phyloP scores from a whole-genome alignment of 2,888 invertebrate species.

The Meliscaeva auricollis region DNA sequence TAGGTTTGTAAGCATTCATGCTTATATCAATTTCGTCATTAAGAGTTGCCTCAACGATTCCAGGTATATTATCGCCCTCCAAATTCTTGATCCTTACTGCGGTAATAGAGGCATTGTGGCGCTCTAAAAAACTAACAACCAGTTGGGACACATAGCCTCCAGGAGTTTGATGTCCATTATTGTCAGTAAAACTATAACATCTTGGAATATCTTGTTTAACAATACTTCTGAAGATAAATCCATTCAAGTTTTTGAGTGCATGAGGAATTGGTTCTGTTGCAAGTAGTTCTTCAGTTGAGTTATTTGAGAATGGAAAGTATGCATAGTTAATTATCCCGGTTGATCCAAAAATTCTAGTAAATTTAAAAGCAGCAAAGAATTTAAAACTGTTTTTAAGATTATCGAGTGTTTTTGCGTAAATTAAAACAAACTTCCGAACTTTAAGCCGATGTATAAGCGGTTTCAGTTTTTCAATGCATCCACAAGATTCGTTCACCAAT shows the following conservation, averaged over 20 bases:
- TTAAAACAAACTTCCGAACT: neutral
- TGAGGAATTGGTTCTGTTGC: neutral
- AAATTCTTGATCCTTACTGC: neutral
- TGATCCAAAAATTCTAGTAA: slow-evolving; percentile 8
- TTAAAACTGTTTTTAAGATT: neutral
- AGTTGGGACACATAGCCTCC: neutral
- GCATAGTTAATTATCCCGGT: neutral
- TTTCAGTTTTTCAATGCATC: neutral
- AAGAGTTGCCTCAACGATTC: neutral
- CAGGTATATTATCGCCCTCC: neutral
- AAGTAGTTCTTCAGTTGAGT: neutral
- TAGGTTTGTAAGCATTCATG: neutral
- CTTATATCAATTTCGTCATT: neutral
- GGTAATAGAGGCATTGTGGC: neutral
- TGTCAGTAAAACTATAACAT: neutral
- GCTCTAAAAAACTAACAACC: neutral
- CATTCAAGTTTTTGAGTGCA: slow-evolving; percentile 7
- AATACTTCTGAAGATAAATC: neutral
- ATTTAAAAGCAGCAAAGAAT: neutral
- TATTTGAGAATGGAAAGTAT: neutral
- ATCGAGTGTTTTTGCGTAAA: neutral
- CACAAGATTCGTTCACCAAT: neutral
- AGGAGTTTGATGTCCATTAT: neutral
- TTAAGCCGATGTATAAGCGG: neutral
- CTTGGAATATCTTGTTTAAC: neutral